These are phyloP conservation scores for Oscheius sp. DNA, from an alignment of 2,888 invertebrate species.

Conservation along the genomic window DNA sequence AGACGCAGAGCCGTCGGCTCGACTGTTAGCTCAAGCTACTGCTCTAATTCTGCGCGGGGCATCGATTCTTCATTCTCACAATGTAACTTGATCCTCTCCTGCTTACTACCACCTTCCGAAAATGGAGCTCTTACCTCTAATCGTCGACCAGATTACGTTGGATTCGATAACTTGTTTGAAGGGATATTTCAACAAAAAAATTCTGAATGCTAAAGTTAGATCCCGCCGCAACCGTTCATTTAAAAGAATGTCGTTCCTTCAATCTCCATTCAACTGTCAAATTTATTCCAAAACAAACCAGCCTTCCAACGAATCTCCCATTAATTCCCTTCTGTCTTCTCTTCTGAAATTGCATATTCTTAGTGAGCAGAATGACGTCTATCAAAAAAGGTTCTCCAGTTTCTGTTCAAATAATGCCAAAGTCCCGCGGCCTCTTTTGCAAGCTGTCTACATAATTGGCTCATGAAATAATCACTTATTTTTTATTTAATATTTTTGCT, in stretches of 20 bases:
- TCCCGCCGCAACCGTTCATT: too few species aligned
- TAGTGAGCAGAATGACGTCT: conserved; percentile 9
- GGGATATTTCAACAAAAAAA: too few species aligned
- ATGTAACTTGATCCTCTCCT: conserved; percentile 15
- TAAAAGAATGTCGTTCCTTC: too few species aligned
- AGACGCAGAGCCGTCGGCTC: conserved; percentile 4
- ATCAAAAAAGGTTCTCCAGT: conserved; percentile 23
- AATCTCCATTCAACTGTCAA: too few species aligned
- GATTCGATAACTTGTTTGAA: neutral
- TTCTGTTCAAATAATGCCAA: conserved; percentile 8
- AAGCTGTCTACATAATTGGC: too few species aligned
- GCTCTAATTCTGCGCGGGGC: conserved; percentile 17
- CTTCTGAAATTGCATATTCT: neutral
- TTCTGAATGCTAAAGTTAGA: too few species aligned
- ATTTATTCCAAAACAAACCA: too few species aligned
- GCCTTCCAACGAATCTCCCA: too few species aligned
- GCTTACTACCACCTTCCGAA: conserved; percentile 2
- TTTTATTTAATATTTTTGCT: neutral
- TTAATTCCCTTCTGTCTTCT: neutral
- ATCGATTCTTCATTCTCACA: conserved; percentile 10
- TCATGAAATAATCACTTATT: too few species aligned
- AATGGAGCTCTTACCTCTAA: conserved; percentile 11
- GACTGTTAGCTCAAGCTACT: conserved; percentile 30
- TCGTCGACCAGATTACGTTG: neutral
- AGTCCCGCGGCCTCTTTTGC: neutral